Evolutionary conservation across 2,113 vertebrate genomes (phyloP).

Genomic region (Struthidea cinerea): DNA sequence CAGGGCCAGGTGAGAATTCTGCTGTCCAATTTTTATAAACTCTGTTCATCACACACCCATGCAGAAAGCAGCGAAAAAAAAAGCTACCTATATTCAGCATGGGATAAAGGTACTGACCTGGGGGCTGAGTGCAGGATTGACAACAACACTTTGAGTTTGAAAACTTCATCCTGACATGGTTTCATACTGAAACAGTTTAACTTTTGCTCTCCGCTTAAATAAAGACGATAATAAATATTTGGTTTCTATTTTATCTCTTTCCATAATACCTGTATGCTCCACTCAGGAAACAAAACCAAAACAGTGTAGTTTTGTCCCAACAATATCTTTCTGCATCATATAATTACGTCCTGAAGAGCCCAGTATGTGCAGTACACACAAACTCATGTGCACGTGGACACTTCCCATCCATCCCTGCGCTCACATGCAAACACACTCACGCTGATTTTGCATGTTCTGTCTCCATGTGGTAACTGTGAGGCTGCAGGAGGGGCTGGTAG

Average conservation of each 20-base stretch:
- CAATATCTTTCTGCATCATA: not conserved
- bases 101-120: not conserved
- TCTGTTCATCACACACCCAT: not conserved
- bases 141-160: not conserved
- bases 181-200: not conserved
- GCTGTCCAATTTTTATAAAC: not conserved
- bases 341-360: not conserved
- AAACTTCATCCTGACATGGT: not conserved
- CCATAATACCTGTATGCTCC: not conserved
- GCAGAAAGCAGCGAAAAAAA: not conserved
- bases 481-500: not conserved
- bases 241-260: not conserved
- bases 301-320: not conserved
- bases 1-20: not conserved
- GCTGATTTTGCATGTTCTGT: not conserved
- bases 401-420: not conserved
- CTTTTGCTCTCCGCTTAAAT: not conserved
- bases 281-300: not conserved
- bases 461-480: not conserved
- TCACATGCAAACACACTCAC: not conserved
- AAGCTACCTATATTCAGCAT: not conserved
- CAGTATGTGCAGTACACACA: not conserved
- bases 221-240: not conserved
- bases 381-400: accelerated
- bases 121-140: not conserved